Evolutionary conservation across 2,113 vertebrate species (phyloP).

Genomic region (Elephantulus edwardii): DNA sequence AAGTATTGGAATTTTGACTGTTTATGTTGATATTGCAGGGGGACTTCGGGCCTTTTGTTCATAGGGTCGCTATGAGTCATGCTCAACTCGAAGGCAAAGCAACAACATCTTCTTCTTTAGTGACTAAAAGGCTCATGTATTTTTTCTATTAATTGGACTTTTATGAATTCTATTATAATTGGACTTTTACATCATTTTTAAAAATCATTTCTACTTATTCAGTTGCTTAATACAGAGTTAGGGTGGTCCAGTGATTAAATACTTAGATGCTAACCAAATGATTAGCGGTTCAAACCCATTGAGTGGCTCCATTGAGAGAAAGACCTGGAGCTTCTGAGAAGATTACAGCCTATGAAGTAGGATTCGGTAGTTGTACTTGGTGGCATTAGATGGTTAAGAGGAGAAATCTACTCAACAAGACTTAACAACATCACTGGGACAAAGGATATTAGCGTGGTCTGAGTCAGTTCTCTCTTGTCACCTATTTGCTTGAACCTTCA

Average conservation of each 20-base stretch:
- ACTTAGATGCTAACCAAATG: not conserved
- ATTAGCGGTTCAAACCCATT: not conserved
- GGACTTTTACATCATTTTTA: not conserved
- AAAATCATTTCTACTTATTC: not conserved
- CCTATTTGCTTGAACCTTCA: not conserved
- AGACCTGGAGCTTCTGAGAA: not conserved
- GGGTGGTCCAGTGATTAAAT: not conserved
- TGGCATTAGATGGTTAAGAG: too few relatives aligned
- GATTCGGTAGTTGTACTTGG: not conserved
- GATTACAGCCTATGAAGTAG: not conserved
- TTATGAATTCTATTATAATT: not conserved
- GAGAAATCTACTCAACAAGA: not conserved
- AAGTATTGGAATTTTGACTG: not conserved
- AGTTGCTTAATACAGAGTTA: not conserved
- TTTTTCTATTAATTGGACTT: too few relatives aligned
- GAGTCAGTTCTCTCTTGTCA: conserved; percentile 2
- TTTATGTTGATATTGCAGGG: too few relatives aligned
- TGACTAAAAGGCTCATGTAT: too few relatives aligned
- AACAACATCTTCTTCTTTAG: too few relatives aligned
- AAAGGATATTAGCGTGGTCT: conserved; percentile 8
- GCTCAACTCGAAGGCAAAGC: too few relatives aligned
- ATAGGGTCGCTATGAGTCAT: too few relatives aligned
- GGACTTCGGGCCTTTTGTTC: too few relatives aligned
- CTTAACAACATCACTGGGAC: not conserved
- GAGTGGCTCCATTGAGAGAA: not conserved